Evolutionary conservation across 1,140 invertebrate genomes (phyloP), one percentile per base, ranked within the genome.

Genomic region (Procambarus virginalis): DNA sequence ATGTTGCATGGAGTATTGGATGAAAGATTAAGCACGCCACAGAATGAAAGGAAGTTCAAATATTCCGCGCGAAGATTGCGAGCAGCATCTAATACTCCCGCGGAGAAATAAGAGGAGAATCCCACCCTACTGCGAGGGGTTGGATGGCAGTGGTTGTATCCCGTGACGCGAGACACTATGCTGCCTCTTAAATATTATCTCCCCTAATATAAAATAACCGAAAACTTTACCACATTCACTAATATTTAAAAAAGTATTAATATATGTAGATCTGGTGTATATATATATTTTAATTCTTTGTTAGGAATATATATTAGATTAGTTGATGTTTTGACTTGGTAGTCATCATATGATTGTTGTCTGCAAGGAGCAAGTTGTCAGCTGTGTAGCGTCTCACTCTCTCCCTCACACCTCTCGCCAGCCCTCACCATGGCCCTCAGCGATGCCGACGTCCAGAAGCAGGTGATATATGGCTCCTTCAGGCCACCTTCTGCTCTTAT

Each of bases 371-470:
- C 68, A 68, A 49, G 68, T 22, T 70, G 82, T 49, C 83, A 22
- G 68, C 70, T 34, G 46, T 34, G 34, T 48, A 51, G 8, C 79
- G 22, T 14, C 70, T 75, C 12, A 45, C 45, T 84, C 68, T 55
- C n/a, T 22, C 51, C 17, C 34, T 5, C 46, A 55, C 45, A 14
- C 14, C 64, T 85, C 91, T 5, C 60, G 20, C 94, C 93, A 93
- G 12, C 51, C 12, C 8, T 12, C 1, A 55, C 51, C 51, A 99
- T 99, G 98, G 97, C 98, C 95, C 96, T 99, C 93, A 99, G 97
- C 96, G 98, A 99, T 95, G 97, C 97, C 93, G 98, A 99, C 95
- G 99, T 99, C 93, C 98, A 99, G 94, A 99, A 99, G 95, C 98
- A 99, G 97, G 98, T 98, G 95, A 95, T 93, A 93, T 91, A 64